Base-by-base conservation (phyloP, 2,797 vertebrate genomes). In the Rhadinocentrus ornatus region DNA sequence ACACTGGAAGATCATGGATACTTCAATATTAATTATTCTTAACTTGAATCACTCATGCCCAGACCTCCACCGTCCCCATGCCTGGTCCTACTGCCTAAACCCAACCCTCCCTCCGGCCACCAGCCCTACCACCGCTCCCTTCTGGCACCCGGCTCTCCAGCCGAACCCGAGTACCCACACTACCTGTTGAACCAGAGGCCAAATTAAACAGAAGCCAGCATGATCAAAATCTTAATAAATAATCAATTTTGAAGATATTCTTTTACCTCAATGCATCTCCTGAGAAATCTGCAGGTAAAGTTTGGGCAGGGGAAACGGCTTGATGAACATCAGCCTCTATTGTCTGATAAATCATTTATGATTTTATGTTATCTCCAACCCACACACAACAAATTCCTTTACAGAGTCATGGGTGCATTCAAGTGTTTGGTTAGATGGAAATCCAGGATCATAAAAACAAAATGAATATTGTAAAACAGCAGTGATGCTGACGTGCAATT, bases 201-300 rank as follows among this genome's bases (percentile, higher is more conserved):
- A 81, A 79, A 80, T 70, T 54, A 71, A 66, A 70, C 62, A 55
- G 50, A 27, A 24, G 24, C 34, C 48, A 16, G 62, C 68, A 56
- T 65, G 61, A 80, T 80, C 50, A 57, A 80, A 86, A 77, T 82
- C 57, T 44, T 31, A 44, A 80, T 73, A 46, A 65, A 55, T 72
- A 46, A 78, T 78, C 66, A 37, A 27, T 63, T 26, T 15, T 13
- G 12, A 31, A 75, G 53, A 80, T 35, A 44, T 62, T 66, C 27
- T 75, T 69, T 58, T 31, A 48, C 12, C 13, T 29, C 24, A 6
- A 0, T 53, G n/a, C 35, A 27, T 67, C 31, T 54, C 55, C 50
- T 22, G n/a, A 32, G 37, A 31, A 57, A 27, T 53, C 31, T 66
- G 48, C 5, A 35, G 26, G 31, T 55, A 32, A 1, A n/a, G 37